These are phyloP conservation scores for Maniola jurtina DNA, from an alignment of 1,140 invertebrate genomes.

Conservation along the genomic window DNA sequence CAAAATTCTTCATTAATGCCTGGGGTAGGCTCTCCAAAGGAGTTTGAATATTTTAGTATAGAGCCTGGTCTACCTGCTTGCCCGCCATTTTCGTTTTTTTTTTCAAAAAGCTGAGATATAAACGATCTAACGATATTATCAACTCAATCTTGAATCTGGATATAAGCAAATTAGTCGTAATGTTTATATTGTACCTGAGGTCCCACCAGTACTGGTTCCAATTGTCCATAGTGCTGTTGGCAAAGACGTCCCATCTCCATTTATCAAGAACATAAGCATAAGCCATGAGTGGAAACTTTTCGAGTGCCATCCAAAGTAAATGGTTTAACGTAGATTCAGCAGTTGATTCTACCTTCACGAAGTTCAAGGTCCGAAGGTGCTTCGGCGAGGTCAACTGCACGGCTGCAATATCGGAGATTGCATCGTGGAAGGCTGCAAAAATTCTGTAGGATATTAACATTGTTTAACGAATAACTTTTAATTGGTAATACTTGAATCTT, in stretches of 20 bases:
- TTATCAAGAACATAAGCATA: conserved; percentile 80
- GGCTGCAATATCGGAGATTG: conserved; percentile 84
- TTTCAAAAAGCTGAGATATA: too few relatives aligned
- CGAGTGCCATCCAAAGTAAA: conserved; percentile 81
- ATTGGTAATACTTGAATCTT: too few relatives aligned
- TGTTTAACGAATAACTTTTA: neutral
- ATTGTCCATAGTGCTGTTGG: conserved; percentile 64
- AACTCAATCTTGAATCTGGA: too few relatives aligned
- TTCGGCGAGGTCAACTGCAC: conserved; percentile 80
- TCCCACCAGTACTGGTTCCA: conserved; percentile 84
- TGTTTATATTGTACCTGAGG: conserved; percentile 65
- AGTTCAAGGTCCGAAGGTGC: conserved; percentile 78
- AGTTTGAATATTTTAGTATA: too few relatives aligned
- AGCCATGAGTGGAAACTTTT: conserved; percentile 82
- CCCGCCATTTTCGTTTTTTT: too few relatives aligned
- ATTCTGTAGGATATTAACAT: conserved; percentile 16
- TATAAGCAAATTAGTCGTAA: too few relatives aligned
- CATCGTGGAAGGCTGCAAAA: conserved; percentile 84
- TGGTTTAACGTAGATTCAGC: conserved; percentile 80
- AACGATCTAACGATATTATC: too few relatives aligned
- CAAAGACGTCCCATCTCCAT: conserved; percentile 82
- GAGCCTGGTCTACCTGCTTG: too few relatives aligned
- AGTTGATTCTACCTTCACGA: conserved; percentile 54
- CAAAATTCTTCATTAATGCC: too few relatives aligned
- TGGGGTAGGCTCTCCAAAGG: too few relatives aligned